These are phyloP conservation scores for Trididemnum nubilum DNA, from an alignment of 23 tunicate species.

Conservation along the genomic window DNA sequence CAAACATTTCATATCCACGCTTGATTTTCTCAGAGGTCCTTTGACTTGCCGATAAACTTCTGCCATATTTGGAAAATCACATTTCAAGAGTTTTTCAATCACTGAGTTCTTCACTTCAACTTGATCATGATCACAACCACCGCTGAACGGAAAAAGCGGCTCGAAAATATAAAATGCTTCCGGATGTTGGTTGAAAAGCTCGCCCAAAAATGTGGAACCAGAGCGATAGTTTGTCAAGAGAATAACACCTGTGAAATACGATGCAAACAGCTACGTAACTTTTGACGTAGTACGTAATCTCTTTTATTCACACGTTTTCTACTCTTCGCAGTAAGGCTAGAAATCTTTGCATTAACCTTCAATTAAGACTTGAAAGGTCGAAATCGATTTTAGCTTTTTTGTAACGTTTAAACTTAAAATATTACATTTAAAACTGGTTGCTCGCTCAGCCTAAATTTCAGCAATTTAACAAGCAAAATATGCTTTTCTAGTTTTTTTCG, in stretches of 20 bases:
- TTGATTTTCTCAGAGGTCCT: conserved; percentile 17
- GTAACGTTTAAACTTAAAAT: too few relatives aligned
- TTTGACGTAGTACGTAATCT: too few relatives aligned
- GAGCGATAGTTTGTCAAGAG: conserved; percentile 89
- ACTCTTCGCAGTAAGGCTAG: too few relatives aligned
- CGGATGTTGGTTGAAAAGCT: conserved; percentile 93
- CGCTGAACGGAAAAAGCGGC: conserved; percentile 73
- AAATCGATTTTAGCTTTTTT: too few relatives aligned
- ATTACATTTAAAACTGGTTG: too few relatives aligned
- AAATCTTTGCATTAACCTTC: too few relatives aligned
- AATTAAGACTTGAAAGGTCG: too few relatives aligned
- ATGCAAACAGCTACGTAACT: too few relatives aligned
- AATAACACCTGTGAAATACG: conserved; percentile 57
- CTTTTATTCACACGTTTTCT: too few relatives aligned
- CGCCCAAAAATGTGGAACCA: conserved; percentile 92
- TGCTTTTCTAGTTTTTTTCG: too few relatives aligned
- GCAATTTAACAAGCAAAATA: too few relatives aligned
- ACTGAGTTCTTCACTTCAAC: background rate
- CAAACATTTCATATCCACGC: conserved; percentile 49
- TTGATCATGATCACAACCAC: conserved; percentile 18
- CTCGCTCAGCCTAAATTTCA: too few relatives aligned
- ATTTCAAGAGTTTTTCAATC: conserved; percentile 40
- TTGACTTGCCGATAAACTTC: conserved; percentile 33
- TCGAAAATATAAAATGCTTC: conserved; percentile 86
- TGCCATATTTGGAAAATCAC: conserved; percentile 55